A percentile compares a stretch with the other conserved stretches of the same genome.
phyloP scores from a whole-genome alignment of 2,888 invertebrate genomes.

The Drosophila mayaguana region DNA sequence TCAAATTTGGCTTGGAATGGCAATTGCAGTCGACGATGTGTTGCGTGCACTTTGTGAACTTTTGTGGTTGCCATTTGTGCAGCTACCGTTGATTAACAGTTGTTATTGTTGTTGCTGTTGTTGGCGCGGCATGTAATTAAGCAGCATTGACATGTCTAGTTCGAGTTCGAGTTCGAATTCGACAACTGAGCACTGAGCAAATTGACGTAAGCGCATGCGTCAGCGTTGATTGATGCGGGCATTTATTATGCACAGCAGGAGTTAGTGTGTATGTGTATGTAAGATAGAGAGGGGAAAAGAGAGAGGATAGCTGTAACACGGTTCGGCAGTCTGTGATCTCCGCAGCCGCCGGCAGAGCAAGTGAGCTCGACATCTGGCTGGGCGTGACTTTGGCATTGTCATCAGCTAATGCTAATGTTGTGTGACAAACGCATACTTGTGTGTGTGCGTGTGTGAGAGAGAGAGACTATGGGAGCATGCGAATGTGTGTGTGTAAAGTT shows the following conservation, averaged over 20 bases:
- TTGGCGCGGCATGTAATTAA: slow-evolving; percentile 73
- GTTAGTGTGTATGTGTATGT: neutral
- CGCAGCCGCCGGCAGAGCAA: slow-evolving; percentile 22
- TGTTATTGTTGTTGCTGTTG: slow-evolving; percentile 31
- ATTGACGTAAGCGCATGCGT: slow-evolving; percentile 78
- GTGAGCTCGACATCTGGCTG: slow-evolving; percentile 50
- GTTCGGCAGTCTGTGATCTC: slow-evolving; percentile 59
- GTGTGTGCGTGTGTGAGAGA: neutral
- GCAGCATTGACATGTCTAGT: slow-evolving; percentile 78
- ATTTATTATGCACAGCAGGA: slow-evolving; percentile 5
- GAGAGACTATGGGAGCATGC: neutral
- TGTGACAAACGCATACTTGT: slow-evolving; percentile 25
- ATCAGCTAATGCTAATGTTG: slow-evolving; percentile 49
- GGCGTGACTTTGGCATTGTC: slow-evolving; percentile 76
- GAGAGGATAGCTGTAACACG: slow-evolving; percentile 22
- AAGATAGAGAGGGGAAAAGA: neutral
- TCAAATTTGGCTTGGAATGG: slow-evolving; percentile 35
- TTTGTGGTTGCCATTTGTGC: slow-evolving; percentile 43
- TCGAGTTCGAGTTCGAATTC: slow-evolving; percentile 65
- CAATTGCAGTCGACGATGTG: slow-evolving; percentile 44
- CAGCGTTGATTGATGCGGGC: slow-evolving; percentile 50
- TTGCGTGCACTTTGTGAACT: slow-evolving; percentile 73
- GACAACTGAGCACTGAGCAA: slow-evolving; percentile 62
- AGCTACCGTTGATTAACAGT: slow-evolving; percentile 58
- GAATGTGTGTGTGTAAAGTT: slow-evolving; percentile 10